Evolutionary conservation across 1,140 invertebrate genomes (phyloP), one percentile per base, ranked within the genome.

Genomic region (Cyphomyrmex costatus): DNA sequence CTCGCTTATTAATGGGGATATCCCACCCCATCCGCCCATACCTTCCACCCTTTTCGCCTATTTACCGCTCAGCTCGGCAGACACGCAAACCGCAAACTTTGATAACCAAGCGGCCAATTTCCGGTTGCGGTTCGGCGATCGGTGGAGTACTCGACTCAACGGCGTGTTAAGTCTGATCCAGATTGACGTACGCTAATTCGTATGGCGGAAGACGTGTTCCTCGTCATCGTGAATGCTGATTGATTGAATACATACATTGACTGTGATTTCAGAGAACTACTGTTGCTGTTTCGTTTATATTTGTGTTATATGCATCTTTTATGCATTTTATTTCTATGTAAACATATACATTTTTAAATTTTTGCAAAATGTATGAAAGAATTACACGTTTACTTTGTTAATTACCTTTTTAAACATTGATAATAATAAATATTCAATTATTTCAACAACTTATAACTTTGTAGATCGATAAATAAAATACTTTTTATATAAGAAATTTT

Each of bases 71-170:
- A 73, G 61, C 82, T 78, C 77, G 87, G 83, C 91, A 95, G 94
- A 93, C 94, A 95, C 94, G 94, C 94, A 94, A 95, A 90, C 94
- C 94, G 88, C 94, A 94, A 95, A 95, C 94, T 95, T 95, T 95
- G 95, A 95, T 95, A 95, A 95, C 92, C 94, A 93, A 93, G 91
- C 94, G 94, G 93, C 93, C 94, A 95, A 95, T 95, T 95, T 95
- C 94, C 95, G 95, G 94, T 94, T 95, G 94, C 89, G 94, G 94
- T 94, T 93, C 92, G 92, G 92, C 89, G 92, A 89, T 93, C 87
- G 92, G 92, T 93, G 74, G 87, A 86, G 61, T 74, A 88, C 85
- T 91, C 91, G 89, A 92, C 93, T 93, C 92, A 91, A 94, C 92
- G 87, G 91, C 61, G 65, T 68, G 86, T 85, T 84, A 76, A 79